These are phyloP conservation scores for Pomacea maculata DNA, from an alignment of 1,140 invertebrate genomes.

Conservation along the genomic window DNA sequence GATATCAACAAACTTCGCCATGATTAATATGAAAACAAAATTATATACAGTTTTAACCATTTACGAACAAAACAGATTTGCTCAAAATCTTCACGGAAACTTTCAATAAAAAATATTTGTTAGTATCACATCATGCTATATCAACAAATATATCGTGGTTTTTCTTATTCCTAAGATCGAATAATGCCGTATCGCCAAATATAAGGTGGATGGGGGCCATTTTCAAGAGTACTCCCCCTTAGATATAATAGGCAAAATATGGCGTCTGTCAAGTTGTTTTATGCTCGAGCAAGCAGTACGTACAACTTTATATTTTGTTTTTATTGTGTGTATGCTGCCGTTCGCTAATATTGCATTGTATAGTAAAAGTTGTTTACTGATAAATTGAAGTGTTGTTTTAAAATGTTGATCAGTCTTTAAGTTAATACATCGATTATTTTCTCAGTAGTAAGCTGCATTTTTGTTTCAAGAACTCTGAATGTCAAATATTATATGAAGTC, in stretches of 20 bases:
- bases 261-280: conserved; percentile 31
- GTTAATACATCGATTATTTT: neutral
- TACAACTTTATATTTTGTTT: neutral
- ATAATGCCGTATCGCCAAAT: neutral
- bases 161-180: neutral
- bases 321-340: neutral
- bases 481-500: neutral
- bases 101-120: too few relatives aligned
- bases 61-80: too few relatives aligned
- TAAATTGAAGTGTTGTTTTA: too few relatives aligned
- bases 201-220: too few relatives aligned
- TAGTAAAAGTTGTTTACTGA: too few relatives aligned
- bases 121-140: too few relatives aligned
- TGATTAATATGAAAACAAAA: too few relatives aligned
- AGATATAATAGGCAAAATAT: neutral
- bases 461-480: neutral
- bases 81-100: too few relatives aligned
- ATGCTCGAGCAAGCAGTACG: conserved; percentile 22
- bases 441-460: neutral
- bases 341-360: neutral
- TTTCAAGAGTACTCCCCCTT: too few relatives aligned
- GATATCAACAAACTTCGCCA: too few relatives aligned
- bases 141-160: too few relatives aligned
- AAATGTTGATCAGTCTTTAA: neutral
- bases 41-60: too few relatives aligned